Evolutionary conservation across 2,888 invertebrate species (phyloP).

Genomic region (Ornithoptera alexandrae): DNA sequence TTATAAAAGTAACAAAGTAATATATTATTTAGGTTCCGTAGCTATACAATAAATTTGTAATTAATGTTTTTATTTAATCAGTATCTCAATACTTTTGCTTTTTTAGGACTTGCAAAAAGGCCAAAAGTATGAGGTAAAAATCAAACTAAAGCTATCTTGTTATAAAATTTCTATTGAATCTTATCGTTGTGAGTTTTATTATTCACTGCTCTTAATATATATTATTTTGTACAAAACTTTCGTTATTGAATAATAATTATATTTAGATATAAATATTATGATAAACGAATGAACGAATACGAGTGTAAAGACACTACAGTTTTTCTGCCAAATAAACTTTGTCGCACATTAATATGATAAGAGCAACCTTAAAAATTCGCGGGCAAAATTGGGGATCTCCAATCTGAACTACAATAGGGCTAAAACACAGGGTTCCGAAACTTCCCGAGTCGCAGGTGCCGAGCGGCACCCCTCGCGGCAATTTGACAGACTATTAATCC

Average conservation of each 20-base stretch:
- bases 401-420: slow-evolving; percentile 41
- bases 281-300: no score
- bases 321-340: not conserved
- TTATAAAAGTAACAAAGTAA: slow-evolving; percentile 12
- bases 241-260: no score
- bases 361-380: not conserved
- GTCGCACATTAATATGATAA: not conserved
- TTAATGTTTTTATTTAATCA: not conserved
- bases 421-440: slow-evolving; percentile 36
- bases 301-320: no score
- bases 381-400: slow-evolving; percentile 24
- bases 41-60: not conserved
- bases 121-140: not conserved
- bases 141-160: not conserved
- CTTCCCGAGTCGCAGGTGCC: slow-evolving; percentile 60
- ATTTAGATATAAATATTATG: no score
- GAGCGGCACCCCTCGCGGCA: slow-evolving; percentile 56
- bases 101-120: not conserved
- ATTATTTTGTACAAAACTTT: not conserved
- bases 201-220: not conserved
- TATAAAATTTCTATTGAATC: not conserved
- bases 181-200: not conserved
- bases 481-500: slow-evolving; percentile 79
- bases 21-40: slow-evolving; percentile 23
- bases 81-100: not conserved